phyloP scores from a whole-genome alignment of 2,113 vertebrate species.

The Nematolebias whitei region DNA sequence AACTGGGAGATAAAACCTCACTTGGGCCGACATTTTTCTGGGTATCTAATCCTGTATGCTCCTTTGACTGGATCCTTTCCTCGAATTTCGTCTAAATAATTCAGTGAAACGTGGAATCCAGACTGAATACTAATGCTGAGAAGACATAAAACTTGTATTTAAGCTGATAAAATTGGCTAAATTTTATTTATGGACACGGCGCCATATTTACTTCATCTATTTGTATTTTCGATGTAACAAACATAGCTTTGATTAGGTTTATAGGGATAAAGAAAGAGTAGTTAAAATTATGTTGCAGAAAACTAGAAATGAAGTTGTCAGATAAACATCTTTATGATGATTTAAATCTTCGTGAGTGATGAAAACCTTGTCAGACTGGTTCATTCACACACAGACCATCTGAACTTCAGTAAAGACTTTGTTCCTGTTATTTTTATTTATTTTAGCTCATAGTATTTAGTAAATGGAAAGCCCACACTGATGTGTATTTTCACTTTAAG shows the following conservation, averaged over 20 bases:
- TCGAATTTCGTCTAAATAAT: neutral
- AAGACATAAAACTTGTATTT: neutral
- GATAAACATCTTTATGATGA: neutral
- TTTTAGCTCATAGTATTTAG: neutral
- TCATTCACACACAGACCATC: neutral
- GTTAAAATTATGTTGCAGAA: no score
- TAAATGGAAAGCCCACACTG: neutral
- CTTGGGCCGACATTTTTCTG: neutral
- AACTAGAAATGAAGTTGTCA: neutral
- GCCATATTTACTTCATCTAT: no score
- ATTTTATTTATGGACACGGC: neutral
- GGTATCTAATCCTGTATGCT: neutral
- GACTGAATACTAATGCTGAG: slow-evolving; percentile 2
- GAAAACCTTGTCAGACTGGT: neutral
- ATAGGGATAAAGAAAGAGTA: neutral
- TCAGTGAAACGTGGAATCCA: neutral
- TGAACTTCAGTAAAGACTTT: neutral
- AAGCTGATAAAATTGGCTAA: neutral
- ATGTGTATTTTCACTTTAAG: neutral
- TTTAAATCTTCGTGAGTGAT: neutral
- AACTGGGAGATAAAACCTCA: neutral
- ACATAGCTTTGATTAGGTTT: neutral
- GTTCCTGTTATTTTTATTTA: neutral
- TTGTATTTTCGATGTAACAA: neutral
- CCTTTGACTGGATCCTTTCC: neutral